Base-by-base conservation (phyloP, 2,113 vertebrate species). In the Oenanthe melanoleuca region DNA sequence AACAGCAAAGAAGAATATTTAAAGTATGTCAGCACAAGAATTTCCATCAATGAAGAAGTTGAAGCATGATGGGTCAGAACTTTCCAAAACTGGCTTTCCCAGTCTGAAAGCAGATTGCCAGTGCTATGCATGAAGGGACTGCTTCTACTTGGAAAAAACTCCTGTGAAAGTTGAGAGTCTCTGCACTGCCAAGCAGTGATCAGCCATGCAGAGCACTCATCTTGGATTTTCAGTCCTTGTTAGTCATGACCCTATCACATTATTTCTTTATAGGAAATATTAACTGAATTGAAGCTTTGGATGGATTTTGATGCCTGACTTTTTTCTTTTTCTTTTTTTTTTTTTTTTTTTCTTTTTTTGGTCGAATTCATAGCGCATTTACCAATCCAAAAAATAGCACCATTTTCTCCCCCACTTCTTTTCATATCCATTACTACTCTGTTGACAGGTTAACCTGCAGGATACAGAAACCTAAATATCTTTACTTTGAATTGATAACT, bases 111-210 rank as follows among this genome's bases (percentile, higher is more conserved):
- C 16, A 50, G 14, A 40, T 19, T 55, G 55, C 22, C 37, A 31
- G 31, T 4, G 0, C 38, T 55, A 11, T n/a, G 22, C 16, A 28
- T 1, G 1, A 44, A 67, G 24, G 21, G n/a, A 33, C 33, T 63
- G 19, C 21, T 53, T 2, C 31, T 10, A 1, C 24, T 4, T 24
- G 66, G 26, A 59, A 82, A 80, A 52, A 26, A 8, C 23, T 50
- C 37, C 33, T 42, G 25, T 40, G 77, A 71, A 50, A 28, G 37
- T 8, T 75, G 59, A 60, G 21, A 17, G 12, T 67, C 19, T 66
- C 50, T 4, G 4, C n/a, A 29, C 8, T 0, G 0, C 3, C 16
- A 61, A 52, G 45, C 15, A 60, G 23, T 6, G 40, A 55, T 66
- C 18, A 53, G 42, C n/a, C 53, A 42, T 17, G 53, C 28, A 73